Conservation (phyloP, 1,140 invertebrate species). For the Meloidogyne floridensis region DNA sequence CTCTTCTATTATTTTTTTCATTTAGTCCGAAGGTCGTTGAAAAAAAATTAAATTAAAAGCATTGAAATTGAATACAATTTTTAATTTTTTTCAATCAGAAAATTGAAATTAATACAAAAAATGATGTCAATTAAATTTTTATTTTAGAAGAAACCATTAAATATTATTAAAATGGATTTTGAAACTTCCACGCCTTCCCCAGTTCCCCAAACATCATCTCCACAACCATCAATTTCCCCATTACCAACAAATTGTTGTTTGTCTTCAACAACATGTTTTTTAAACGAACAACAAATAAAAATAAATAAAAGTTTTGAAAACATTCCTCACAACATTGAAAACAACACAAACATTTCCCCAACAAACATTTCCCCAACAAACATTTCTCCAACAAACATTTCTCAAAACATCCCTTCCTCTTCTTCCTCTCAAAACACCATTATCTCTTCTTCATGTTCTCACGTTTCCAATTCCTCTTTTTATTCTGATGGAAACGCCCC, state of each 20-base stretch:
- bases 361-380: not conserved
- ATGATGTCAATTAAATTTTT: not conserved
- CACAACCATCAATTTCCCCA: not conserved
- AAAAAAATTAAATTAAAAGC: not conserved
- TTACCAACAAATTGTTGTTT: too few relatives aligned
- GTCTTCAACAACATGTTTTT: not conserved
- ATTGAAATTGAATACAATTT: not conserved
- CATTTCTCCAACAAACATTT: not conserved
- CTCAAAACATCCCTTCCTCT: not conserved
- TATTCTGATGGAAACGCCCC: not conserved
- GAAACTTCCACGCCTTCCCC: not conserved
- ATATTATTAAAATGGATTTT: not conserved
- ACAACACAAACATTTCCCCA: not conserved
- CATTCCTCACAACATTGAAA: not conserved
- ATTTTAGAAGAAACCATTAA: not conserved
- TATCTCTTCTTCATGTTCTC: not conserved
- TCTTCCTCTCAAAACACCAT: not conserved
- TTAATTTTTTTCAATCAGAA: not conserved
- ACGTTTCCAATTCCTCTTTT: not conserved
- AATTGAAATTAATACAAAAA: slow-evolving; percentile 5
- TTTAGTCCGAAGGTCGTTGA: not conserved
- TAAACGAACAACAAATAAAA: not conserved
- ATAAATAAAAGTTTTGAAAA: not conserved
- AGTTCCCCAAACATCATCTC: slow-evolving; percentile 1
- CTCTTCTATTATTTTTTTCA: not conserved